Evolutionary conservation across 2,797 vertebrate genomes (phyloP).

Genomic region (Melopsittacus undulatus): DNA sequence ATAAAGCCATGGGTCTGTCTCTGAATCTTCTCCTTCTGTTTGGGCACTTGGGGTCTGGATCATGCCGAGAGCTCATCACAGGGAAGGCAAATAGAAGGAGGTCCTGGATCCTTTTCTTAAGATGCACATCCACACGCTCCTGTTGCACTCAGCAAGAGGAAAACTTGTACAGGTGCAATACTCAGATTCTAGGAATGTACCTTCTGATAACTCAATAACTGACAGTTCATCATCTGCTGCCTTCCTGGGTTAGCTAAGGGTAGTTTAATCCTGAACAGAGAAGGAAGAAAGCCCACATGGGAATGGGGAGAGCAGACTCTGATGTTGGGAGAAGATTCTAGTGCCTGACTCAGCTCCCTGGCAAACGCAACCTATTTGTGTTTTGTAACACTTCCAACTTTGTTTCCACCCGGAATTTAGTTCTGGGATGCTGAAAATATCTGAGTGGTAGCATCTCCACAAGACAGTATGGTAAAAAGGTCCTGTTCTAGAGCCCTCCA

Average conservation of each 20-base stretch:
- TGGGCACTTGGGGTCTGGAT: rapidly evolving
- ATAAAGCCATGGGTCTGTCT: not conserved
- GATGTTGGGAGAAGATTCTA: not conserved
- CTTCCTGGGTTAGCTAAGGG: not conserved
- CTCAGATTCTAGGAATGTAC: rapidly evolving
- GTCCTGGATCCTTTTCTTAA: not conserved
- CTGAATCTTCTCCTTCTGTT: not conserved
- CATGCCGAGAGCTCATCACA: rapidly evolving
- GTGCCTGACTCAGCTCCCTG: slow-evolving; percentile 29
- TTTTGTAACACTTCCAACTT: not conserved
- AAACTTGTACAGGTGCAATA: rapidly evolving
- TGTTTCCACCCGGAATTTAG: not conserved
- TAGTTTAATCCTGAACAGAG: not conserved
- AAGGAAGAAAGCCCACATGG: rapidly evolving
- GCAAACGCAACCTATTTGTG: not conserved
- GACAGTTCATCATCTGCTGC: not conserved
- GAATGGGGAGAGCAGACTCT: not conserved
- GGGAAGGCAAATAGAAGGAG: not conserved
- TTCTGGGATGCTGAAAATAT: not conserved
- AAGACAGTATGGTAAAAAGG: rapidly evolving
- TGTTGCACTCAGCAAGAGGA: not conserved
- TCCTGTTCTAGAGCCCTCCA: not conserved
- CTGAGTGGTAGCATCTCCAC: not conserved
- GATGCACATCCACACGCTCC: rapidly evolving
- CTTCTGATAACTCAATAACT: not conserved